A percentile compares a stretch with the other conserved stretches of the same genome.
Conservation (phyloP, 2,888 invertebrate genomes). For the Hylaea fasciaria region DNA sequence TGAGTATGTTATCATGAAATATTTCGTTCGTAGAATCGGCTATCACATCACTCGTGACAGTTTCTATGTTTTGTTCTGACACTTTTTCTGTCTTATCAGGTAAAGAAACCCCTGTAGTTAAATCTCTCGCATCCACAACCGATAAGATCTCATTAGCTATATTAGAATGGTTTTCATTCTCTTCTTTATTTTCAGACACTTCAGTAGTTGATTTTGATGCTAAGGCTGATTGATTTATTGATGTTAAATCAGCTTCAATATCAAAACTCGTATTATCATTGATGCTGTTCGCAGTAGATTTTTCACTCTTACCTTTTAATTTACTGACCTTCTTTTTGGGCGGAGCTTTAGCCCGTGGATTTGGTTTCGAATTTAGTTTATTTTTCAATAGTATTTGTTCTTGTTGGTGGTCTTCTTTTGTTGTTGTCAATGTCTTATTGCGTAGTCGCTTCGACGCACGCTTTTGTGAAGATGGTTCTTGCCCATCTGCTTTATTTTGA, state of each 20-base stretch:
- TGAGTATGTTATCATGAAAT: background rate
- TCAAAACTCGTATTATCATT: constrained; percentile 34
- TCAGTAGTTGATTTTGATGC: constrained; percentile 51
- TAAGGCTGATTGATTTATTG: background rate
- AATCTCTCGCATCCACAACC: background rate
- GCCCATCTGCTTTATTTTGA: constrained; percentile 12
- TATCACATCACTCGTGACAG: background rate
- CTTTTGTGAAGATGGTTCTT: constrained; percentile 18
- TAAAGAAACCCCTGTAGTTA: background rate
- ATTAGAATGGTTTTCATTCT: background rate
- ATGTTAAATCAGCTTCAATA: constrained; percentile 52
- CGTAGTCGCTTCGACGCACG: constrained; percentile 34
- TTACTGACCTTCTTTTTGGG: constrained; percentile 4
- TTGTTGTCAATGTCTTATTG: constrained; percentile 25
- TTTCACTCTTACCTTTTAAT: constrained; percentile 1
- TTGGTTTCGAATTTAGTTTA: constrained; percentile 2
- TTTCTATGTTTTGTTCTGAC: background rate
- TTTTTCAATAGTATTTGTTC: constrained; percentile 9
- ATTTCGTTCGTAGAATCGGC: background rate
- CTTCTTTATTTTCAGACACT: background rate
- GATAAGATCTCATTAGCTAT: background rate
- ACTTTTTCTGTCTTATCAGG: background rate
- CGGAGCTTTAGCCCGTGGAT: constrained; percentile 6
- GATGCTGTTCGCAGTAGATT: background rate
- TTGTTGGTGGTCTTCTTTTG: too few species aligned